Percentiles rank a stretch among this genome's conserved stretches.
phyloP scores from a whole-genome alignment of 2,888 invertebrate genomes.

The Daptonema setosum region DNA sequence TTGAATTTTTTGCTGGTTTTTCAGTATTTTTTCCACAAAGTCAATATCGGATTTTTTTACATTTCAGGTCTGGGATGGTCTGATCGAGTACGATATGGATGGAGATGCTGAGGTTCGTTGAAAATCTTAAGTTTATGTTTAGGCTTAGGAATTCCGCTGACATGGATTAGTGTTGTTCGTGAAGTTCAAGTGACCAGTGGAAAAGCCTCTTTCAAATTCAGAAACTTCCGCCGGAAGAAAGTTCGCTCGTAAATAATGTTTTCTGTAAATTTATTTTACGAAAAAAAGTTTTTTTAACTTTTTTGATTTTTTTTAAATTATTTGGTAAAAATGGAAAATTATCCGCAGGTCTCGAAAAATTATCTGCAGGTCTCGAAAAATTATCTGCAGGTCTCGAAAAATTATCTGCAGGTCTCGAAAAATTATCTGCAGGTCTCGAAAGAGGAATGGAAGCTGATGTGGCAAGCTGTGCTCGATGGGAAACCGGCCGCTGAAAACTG shows the following conservation, averaged over 20 bases:
- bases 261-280: too few species aligned
- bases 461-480: neutral
- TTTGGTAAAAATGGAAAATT: too few species aligned
- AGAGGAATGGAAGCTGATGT: conserved; percentile 1
- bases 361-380: too few species aligned
- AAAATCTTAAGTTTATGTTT: neutral
- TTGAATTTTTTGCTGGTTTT: too few species aligned
- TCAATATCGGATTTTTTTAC: neutral
- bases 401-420: too few species aligned
- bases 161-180: too few species aligned
- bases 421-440: neutral
- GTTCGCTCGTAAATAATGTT: too few species aligned
- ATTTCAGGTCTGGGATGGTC: conserved; percentile 1
- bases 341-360: too few species aligned
- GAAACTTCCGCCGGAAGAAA: too few species aligned
- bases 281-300: neutral
- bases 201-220: too few species aligned
- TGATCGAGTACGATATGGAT: neutral
- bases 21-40: neutral
- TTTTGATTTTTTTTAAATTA: too few species aligned
- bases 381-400: too few species aligned
- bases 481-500: neutral
- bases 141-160: neutral
- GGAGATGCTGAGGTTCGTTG: neutral
- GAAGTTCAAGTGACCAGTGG: neutral